Evolutionary conservation across 2,113 vertebrate species (phyloP), one percentile per base, ranked within the genome.

Genomic region (Indri indri): DNA sequence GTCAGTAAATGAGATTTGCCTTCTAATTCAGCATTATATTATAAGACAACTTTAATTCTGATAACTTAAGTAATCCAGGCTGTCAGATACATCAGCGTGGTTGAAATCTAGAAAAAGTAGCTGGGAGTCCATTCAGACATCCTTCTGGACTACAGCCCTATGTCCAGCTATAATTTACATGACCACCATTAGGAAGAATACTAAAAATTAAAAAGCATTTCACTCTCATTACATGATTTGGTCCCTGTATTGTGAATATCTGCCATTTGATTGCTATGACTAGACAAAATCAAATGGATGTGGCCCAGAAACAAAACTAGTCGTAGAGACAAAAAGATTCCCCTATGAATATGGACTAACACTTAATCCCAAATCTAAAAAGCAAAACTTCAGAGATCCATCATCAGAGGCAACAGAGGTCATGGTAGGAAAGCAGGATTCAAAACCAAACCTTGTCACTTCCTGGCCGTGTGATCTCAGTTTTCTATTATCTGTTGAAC

Each of bases 1-100:
- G 91, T 92, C 97, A 98, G 92, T 59, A 98, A 77, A 96, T 95
- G 97, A 98, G 57, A 97, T 90, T 70, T 91, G 70, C 0, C 3
- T 95, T 98, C 81, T 63, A 95, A 87, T 71, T 96, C 0, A 5
- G 32, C 32, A 40, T 11, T 91, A 1, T 65, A 40, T 11, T 90
- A 1, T 65, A 83, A 73, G 45, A 93, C 22, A 70, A 83, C 37
- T 96, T 92, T 79, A 91, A 94, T 85, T 88, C 45, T 73, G 9
- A 57, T 57, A 88, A 70, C 32, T 63, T 63, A 88, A 54, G 54
- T 61, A 90, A 88, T 40, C 71, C 30, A 88, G 94, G 34, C 65
- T 87, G 30, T 86, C 52, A 80, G 45, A 84, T 5, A 87, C 1
- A 30, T 2, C 79, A 42, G 25, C 52, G 47, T 13, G 85, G 68